Evolutionary conservation across 2,888 invertebrate genomes (phyloP), one percentile per base, ranked within the genome.

Genomic region (Sinopyrophorus schimmeli): DNA sequence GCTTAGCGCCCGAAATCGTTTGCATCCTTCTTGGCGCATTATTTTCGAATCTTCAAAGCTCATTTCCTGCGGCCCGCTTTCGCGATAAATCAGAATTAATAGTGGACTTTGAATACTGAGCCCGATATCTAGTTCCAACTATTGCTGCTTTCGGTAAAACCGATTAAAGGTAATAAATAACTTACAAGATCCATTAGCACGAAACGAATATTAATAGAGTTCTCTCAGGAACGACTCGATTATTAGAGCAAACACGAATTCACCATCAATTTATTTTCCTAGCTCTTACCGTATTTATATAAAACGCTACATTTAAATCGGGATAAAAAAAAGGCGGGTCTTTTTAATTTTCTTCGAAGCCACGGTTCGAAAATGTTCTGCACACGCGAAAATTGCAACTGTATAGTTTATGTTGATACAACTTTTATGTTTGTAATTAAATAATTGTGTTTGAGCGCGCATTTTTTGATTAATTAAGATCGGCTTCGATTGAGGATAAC

Each of bases 121-220:
- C 14, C 23, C 24, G 31, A 27, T 44, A 46, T 31, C 46, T 46
- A 46, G 31, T 38, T 37, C 38, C 31, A 38, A 38, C 46, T 46
- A 46, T 46, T 46, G 38, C 46, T 38, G 38, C 46, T 30, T 39
- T 46, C 31, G 28, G 32, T 21, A 40, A 49, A 53, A 55, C 55
- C 58, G 55, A 60, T 60, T 58, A 58, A 47, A 50, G 66, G 62
- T 63, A 64, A 67, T 69, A 68, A 68, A 69, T 68, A 68, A 67
- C 64, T 63, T 64, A 58, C 61, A 64, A 66, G 67, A 66, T 64
- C 65, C 66, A 69, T 69, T 68, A 68, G 62, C 57, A 60, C 59
- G 63, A 43, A 66, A 69, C 66, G 67, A 69, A 69, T 66, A 69
- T 69, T 69, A 69, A 69, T 68, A 63, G 68, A 62, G 61, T 57